Percentiles rank a stretch among this genome's conserved stretches.
phyloP scores from a whole-genome alignment of 2,888 invertebrate species.

The Oligia strigilis region DNA sequence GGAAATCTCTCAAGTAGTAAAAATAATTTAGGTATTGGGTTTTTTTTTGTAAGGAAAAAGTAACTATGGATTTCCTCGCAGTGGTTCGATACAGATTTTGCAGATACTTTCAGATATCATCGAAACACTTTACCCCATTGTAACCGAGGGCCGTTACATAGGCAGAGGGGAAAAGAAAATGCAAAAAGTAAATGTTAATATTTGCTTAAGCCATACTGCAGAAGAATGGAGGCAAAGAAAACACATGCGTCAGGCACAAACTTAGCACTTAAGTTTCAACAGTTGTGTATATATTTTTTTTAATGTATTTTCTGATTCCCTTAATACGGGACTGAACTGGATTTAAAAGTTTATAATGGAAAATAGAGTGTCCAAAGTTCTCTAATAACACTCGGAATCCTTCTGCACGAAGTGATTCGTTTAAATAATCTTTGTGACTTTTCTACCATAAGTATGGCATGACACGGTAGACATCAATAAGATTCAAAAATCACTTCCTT shows the following conservation, averaged over 20 bases:
- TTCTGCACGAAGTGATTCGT: too few species aligned
- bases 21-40: neutral
- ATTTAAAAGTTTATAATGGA: slow-evolving; percentile 23
- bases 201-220: slow-evolving; percentile 75
- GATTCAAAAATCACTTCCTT: too few species aligned
- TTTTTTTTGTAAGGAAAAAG: neutral
- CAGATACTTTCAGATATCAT: slow-evolving; percentile 33
- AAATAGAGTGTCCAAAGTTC: slow-evolving; percentile 9
- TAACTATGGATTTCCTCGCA: neutral
- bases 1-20: too few species aligned
- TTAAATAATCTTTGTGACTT: too few species aligned
- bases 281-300: slow-evolving; percentile 10
- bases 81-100: neutral
- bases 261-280: slow-evolving; percentile 43
- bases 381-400: too few species aligned
- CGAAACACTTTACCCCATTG: neutral
- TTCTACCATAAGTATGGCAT: too few species aligned
- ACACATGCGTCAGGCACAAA: slow-evolving; percentile 66
- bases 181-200: slow-evolving; percentile 79
- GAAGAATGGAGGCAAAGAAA: slow-evolving; percentile 62
- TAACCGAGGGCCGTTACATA: slow-evolving; percentile 50
- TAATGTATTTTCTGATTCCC: neutral
- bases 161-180: slow-evolving; percentile 68
- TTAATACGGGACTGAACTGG: neutral
- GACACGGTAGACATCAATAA: too few species aligned